Evolutionary conservation across 2,888 invertebrate genomes (phyloP).

Genomic region (Calliphora vomitoria): DNA sequence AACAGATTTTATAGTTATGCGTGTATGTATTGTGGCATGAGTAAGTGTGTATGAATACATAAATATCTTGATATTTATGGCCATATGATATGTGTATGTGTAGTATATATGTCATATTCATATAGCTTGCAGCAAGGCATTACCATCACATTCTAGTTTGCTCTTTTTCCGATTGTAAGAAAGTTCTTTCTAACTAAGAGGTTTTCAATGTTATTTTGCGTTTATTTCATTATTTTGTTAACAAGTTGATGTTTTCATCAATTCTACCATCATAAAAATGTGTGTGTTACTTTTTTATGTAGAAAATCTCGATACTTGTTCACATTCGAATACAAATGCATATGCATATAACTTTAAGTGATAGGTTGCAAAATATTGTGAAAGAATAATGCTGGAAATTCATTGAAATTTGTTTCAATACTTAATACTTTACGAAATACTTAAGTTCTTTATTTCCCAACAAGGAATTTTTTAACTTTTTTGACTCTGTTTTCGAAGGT

Average conservation of each 20-base stretch:
- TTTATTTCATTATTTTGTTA: background rate
- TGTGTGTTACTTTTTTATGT: background rate
- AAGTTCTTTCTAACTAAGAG: conserved; percentile 16
- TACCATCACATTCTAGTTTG: conserved; percentile 40
- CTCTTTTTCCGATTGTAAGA: background rate
- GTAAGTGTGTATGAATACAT: conserved; percentile 16
- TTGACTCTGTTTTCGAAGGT: no score
- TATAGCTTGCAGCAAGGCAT: conserved; percentile 42
- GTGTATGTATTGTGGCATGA: no score
- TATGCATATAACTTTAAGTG: no score
- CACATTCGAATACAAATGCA: no score
- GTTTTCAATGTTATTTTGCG: conserved; percentile 41
- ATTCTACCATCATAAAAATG: background rate
- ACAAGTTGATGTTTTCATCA: conserved; percentile 26
- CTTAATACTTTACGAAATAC: no score
- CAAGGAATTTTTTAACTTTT: no score
- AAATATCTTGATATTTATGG: conserved; percentile 45
- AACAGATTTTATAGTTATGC: conserved; percentile 54
- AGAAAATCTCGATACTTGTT: background rate
- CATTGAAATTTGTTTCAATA: no score
- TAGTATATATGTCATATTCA: conserved; percentile 30
- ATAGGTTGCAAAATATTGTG: no score
- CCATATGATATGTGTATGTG: background rate
- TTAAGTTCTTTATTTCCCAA: no score
- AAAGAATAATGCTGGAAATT: no score